phyloP scores from a whole-genome alignment of 2,113 vertebrate genomes.

The Galeopterus variegatus region DNA sequence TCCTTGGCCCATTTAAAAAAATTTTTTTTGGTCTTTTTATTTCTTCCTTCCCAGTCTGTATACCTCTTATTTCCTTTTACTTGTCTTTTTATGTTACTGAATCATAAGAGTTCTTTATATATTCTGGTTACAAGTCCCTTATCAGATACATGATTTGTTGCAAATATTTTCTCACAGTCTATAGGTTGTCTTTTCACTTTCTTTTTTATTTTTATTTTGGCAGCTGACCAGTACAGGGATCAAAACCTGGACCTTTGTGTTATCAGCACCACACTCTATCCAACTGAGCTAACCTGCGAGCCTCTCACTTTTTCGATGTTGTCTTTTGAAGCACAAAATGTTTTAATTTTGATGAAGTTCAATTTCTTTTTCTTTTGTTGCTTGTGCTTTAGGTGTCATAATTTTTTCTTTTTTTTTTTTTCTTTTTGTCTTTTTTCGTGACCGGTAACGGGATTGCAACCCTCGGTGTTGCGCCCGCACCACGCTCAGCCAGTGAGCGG shows the following conservation, averaged over 20 bases:
- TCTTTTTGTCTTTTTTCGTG: too few relatives aligned
- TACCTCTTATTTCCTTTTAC: not conserved
- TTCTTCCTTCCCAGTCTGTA: not conserved
- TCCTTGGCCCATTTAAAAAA: slow-evolving; percentile 5
- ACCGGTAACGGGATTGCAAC: too few relatives aligned
- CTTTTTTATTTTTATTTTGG: not conserved
- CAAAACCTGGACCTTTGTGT: too few relatives aligned
- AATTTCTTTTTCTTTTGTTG: slow-evolving; percentile 21
- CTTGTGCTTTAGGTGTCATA: not conserved
- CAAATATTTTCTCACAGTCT: not conserved
- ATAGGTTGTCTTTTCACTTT: slow-evolving; percentile 50
- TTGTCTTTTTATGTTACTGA: slow-evolving; percentile 26
- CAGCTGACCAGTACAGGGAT: too few relatives aligned
- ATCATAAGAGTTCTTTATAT: not conserved
- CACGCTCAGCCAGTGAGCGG: too few relatives aligned
- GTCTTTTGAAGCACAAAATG: not conserved
- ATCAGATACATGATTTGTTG: not conserved
- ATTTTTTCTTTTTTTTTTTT: not conserved
- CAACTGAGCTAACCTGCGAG: too few relatives aligned
- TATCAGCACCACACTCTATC: too few relatives aligned
- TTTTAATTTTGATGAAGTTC: slow-evolving; percentile 25
- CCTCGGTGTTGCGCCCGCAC: too few relatives aligned
- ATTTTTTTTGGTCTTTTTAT: not conserved
- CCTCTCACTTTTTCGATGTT: not conserved
- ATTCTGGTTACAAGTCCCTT: not conserved